Percentiles rank a stretch among this genome's conserved stretches.
These are phyloP conservation scores for Orius insidiosus DNA, from an alignment of 1,140 invertebrate genomes.

Conservation along the genomic window DNA sequence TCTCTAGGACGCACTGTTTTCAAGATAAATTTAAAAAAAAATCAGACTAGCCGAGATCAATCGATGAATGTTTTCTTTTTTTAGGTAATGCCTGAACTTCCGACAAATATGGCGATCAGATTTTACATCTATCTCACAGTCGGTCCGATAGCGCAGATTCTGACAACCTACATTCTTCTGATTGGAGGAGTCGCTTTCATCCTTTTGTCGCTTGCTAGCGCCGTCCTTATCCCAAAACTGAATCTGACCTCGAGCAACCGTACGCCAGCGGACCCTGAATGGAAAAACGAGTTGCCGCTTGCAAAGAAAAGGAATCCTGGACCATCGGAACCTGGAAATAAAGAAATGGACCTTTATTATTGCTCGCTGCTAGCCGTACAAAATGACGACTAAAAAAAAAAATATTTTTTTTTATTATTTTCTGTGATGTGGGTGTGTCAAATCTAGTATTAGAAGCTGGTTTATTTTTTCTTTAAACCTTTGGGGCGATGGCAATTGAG, in stretches of 20 bases:
- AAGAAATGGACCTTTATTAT: conserved; percentile 28
- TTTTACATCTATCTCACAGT: conserved; percentile 55
- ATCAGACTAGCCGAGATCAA: too few relatives aligned
- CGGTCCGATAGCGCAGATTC: conserved; percentile 37
- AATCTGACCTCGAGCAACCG: conserved; percentile 19
- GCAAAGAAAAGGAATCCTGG: conserved; percentile 13
- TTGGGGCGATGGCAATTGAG: too few relatives aligned
- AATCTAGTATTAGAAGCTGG: too few relatives aligned
- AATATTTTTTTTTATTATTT: too few relatives aligned
- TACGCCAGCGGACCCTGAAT: conserved; percentile 23
- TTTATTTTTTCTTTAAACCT: too few relatives aligned
- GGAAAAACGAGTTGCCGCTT: conserved; percentile 21
- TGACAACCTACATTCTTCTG: conserved; percentile 38
- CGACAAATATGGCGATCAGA: conserved; percentile 35
- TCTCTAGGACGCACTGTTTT: too few relatives aligned
- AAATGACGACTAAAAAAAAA: conserved; percentile 16
- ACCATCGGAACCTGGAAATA: background rate
- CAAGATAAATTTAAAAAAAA: too few relatives aligned
- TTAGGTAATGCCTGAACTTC: conserved; percentile 49
- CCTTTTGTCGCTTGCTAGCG: conserved; percentile 27
- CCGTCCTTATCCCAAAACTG: conserved; percentile 24
- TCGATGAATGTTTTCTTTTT: too few relatives aligned
- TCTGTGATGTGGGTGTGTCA: too few relatives aligned
- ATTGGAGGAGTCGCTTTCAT: conserved; percentile 33
- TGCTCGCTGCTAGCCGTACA: conserved; percentile 26